Base-by-base conservation (phyloP, 2,113 vertebrate species). In the Parus major region DNA sequence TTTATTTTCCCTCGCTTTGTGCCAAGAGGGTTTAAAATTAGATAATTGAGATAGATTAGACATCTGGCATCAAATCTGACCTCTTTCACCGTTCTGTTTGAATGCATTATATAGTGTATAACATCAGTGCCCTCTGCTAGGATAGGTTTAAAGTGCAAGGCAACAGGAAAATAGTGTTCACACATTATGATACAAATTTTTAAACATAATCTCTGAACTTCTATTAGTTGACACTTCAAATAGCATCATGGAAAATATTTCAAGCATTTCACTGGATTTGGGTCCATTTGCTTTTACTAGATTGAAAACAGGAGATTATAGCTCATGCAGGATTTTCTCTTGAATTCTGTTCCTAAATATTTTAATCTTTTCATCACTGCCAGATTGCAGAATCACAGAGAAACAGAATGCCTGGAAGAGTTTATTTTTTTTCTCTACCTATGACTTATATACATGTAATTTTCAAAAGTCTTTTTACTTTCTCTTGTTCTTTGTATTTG, bases 1-100 rank as follows among this genome's bases (percentile, higher is more conserved):
- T 73, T 84, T 76, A 87, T 95, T 91, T 95, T 93, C 42, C 18
- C 35, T 86, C 5, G 6, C 59, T 83, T 92, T 55, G 27, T 31
- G 52, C 80, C 65, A 90, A 63, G 29, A 75, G 81, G 39, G 35
- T 82, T 82, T 86, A 88, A 92, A 90, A 95, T 94, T 78, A 92
- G 85, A 90, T 94, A 89, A 95, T 81, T 94, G 82, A 93, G 83
- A 93, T 94, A 89, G 73, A 88, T 94, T 82, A 64, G 53, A 70
- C 68, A 73, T 65, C 41, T 84, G 81, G 63, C 84, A 93, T 52
- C 46, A 72, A 57, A 73, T 82, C 31, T 96, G 66, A 94, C 86
- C 76, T 88, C 80, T 65, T 92, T 49, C 28, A 56, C 39, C 23
- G 17, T 61, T 81, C 80, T 73, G 39, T 72, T 65, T 89, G 19